Percentiles rank a stretch among this genome's conserved stretches.
Conservation (phyloP, 2,113 vertebrate genomes). For the Hypanus sabinus region DNA sequence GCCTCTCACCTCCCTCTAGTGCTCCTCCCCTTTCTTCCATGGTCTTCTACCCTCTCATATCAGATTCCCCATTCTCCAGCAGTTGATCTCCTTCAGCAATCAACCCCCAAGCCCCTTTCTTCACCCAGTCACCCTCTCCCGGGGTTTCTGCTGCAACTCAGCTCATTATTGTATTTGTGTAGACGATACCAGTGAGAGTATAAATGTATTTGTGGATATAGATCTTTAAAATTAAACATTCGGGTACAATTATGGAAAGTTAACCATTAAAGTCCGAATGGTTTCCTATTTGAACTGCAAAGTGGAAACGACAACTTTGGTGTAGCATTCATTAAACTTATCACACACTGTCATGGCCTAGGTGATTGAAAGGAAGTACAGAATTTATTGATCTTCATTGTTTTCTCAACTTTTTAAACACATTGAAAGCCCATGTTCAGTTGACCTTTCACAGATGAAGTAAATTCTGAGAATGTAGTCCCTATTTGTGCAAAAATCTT, state of each 20-base stretch:
- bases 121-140: too few relatives aligned
- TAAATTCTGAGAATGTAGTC: not conserved
- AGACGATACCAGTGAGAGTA: too few relatives aligned
- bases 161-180: too few relatives aligned
- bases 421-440: not conserved
- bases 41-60: too few relatives aligned
- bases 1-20: too few relatives aligned
- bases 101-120: too few relatives aligned
- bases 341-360: slow-evolving; percentile 13
- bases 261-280: not conserved
- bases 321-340: slow-evolving; percentile 11
- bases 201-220: not conserved
- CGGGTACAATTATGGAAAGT: not conserved
- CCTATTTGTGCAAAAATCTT: not conserved
- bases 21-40: too few relatives aligned
- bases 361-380: not conserved
- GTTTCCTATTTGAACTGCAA: not conserved
- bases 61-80: too few relatives aligned
- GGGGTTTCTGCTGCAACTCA: too few relatives aligned
- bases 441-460: slow-evolving; percentile 30
- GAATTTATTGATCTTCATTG: slow-evolving; percentile 11
- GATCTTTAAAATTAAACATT: not conserved
- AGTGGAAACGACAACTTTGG: not conserved
- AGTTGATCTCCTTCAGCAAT: too few relatives aligned
- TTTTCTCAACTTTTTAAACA: not conserved